Evolutionary conservation across 1,140 invertebrate genomes (phyloP), one percentile per base, ranked within the genome.

Genomic region (Myzus persicae): DNA sequence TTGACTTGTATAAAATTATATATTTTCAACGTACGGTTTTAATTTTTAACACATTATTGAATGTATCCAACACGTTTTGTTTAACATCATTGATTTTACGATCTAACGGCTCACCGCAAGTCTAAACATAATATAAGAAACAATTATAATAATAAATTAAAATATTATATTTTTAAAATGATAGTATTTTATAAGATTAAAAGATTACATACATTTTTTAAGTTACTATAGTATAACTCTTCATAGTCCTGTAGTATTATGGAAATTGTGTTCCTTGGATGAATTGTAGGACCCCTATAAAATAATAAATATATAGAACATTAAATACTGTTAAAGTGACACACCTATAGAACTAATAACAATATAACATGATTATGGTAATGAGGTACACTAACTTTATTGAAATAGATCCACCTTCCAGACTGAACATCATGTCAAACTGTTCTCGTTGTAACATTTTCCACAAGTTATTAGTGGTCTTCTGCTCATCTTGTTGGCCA

Each of bases 371-470:
- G 9, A 76, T 76, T 76, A 59, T 54, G 24, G 24, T 59, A 93
- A 31, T 24, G n/a, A 59, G n/a, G 5, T 54, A 93, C 54, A 94
- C 94, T 95, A 96, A 97, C 94, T 96, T 95, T 6, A 97, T 95
- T 90, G 96, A 95, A 48, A 96, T 96, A 42, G 95, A 96, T 1
- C 97, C 97, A 11, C 96, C 96, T 94, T 96, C 96, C 44, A 97
- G 95, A 94, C 97, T 96, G 42, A 97, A 94, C 24, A 97, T 95
- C 22, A 96, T 95, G 95, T 97, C 96, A 94, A 96, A 97, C 54
- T 95, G 51, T 76, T 94, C 90, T 46, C 93, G 88, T 90, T 93
- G 38, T 36, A 94, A 85, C 87, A 94, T 90, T 36, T 94, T 93
- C 54, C 93, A 90, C 38, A 94, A 85, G 38, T 67, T 91, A 31